Conservation (phyloP, 2,888 invertebrate species). For the Lutraria lutraria region DNA sequence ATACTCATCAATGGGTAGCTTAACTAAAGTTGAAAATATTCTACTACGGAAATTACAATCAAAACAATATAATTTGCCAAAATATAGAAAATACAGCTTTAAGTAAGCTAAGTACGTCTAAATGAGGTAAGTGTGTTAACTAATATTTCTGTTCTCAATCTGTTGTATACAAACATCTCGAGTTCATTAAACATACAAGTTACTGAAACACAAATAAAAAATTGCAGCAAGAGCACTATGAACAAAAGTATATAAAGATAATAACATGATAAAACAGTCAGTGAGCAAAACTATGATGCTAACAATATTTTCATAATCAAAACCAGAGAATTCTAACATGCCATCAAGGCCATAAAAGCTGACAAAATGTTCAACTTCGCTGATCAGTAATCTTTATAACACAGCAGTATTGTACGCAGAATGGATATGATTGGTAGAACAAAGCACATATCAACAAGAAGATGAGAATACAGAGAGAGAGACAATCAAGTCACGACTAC, state of each 20-base stretch:
- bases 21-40: too few relatives aligned
- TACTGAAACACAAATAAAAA: too few relatives aligned
- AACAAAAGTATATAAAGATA: not conserved
- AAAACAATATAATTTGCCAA: too few relatives aligned
- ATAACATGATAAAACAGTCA: not conserved
- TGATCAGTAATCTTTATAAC: not conserved
- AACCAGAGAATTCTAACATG: not conserved
- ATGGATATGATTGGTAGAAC: not conserved
- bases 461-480: not conserved
- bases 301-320: conserved; percentile 7
- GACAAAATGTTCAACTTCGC: not conserved
- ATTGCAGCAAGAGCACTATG: too few relatives aligned
- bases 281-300: not conserved
- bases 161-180: too few relatives aligned
- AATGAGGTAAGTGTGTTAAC: too few relatives aligned
- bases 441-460: not conserved
- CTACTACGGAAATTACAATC: too few relatives aligned
- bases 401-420: not conserved
- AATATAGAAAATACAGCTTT: too few relatives aligned
- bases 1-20: too few relatives aligned
- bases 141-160: too few relatives aligned
- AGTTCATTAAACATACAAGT: too few relatives aligned
- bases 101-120: too few relatives aligned
- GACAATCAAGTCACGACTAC: not conserved
- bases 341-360: not conserved